Base-by-base conservation (phyloP, 2,113 vertebrate genomes). In the Chaetodon auriga region DNA sequence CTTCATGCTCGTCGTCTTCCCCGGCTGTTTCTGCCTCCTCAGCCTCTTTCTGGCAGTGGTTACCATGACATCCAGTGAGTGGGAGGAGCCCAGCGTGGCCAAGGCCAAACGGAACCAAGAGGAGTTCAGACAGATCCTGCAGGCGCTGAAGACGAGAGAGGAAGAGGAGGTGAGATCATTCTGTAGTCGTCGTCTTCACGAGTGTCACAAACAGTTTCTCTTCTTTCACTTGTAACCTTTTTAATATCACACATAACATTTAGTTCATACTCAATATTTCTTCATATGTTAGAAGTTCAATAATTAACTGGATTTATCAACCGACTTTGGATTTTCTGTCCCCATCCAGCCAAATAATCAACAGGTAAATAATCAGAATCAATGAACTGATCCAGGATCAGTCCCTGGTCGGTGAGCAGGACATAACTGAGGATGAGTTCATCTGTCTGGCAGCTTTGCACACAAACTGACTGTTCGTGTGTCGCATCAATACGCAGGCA, bases 1-100 rank as follows among this genome's bases (percentile, higher is more conserved):
- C 93, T 98, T 97, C 0, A 90, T 97, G 62, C 71, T 97, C 71
- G 75, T 98, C 21, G 95, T 98, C 73, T 97, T 99, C 83, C 94
- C 97, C 30, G 96, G 95, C 19, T 97, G 96, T 51, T 98, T 98
- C 93, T 96, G 96, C 87, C 94, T 97, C 84, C 95, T 97, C 89
- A 97, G 97, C 80, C 95, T 98, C 75, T 95, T 97, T 78, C 86
- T 99, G n/a, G 97, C 95, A 0, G 96, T 96, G 77, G 96, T 97
- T 62, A 96, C 96, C 65, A 96, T 97, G 96, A 96, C 95, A 0
- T 95, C 96, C 0, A 94, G 94, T 0, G 96, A 97, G 21, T 97
- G 96, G 90, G 97, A 97, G 0, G 93, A 97, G 0, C 96, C 95
- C 41, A 95, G 92, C 0, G 48, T 93, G 45, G 86, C 95, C 0